Evolutionary conservation across 2,797 vertebrate genomes (phyloP), one percentile per base, ranked within the genome.

Genomic region (Odontamblyopus lacepedii): DNA sequence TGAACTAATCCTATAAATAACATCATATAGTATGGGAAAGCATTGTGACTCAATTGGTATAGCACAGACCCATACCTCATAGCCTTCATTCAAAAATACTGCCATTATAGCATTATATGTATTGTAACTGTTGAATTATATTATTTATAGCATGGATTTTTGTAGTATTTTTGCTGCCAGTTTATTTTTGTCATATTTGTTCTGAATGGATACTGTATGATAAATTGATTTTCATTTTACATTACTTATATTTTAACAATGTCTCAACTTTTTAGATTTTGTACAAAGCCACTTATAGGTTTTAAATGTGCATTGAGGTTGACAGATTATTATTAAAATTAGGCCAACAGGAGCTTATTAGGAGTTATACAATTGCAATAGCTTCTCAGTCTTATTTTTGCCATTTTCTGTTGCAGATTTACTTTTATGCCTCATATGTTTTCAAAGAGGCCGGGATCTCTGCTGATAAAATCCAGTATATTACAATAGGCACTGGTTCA

Each of bases 381-480:
- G 62, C 19, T 66, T 6, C 69, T 18, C 74, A 30, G 18, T 75
- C 48, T 38, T 44, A 18, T 44, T 32, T 23, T 4, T 81, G 30
- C 69, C 71, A 29, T 59, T 60, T 38, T 70, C 23, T 71, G 35
- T 76, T 85, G 69, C 85, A 97, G 96, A 96, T 96, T 89, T 97
- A 97, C 87, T 96, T 94, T 89, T 98, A 97, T 80, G 95, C 95
- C 65, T 94, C 90, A 0, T 96, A 95, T 60, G 89, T 98, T 53
- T 97, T 98, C 82, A 89, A 91, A 88, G 94, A 94, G 83, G 95
- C 95, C 0, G 95, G 96, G 29, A 90, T 98, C 73, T 86, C 95
- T 2, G 66, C 67, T 6, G 93, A 94, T 11, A 92, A 86, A 77
- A 92, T 96, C 82, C 95, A 95, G n/a, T 97, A 97, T 18, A 71